Base-by-base conservation (phyloP, 2,113 vertebrate genomes). In the Lampris megalopsis region DNA sequence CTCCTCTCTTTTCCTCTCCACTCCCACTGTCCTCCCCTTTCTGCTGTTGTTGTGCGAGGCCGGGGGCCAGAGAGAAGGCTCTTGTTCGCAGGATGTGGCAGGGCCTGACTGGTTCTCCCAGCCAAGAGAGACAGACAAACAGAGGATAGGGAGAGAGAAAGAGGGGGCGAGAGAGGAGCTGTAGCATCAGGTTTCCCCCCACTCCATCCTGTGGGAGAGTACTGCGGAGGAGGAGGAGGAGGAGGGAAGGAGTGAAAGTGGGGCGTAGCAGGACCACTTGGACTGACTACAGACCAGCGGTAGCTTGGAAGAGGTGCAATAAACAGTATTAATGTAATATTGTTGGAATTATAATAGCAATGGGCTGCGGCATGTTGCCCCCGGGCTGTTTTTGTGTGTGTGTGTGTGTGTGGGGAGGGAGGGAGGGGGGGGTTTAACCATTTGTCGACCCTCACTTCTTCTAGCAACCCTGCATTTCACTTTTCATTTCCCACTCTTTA, bases 71-170 rank as follows among this genome's bases (percentile, higher is more conserved):
- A 43, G 68, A 58, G 71, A 37, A 68, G 78, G 80, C 76, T 75
- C 76, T 78, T 60, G 67, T 83, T 87, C 70, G 80, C 81, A 71
- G 75, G 74, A 78, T 90, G 82, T 66, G 67, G 79, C 57, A 54
- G 67, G 79, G 71, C 57, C 79, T 83, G 68, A 83, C 77, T 80
- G 80, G 80, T 62, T 85, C 77, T 66, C 68, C 58, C 73, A 73
- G 76, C 73, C 73, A 80, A 63, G 38, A 59, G 59, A 41, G 37
- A 8, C 3, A 35, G 56, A 45, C 43, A 45, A 5, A 45, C 4
- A 45, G 4, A 45, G 43, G 4, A 7, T 5, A 40, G 58, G 66
- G 63, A 47, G 75, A 67, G 45, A 68, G 59, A n/a, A 4, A 53
- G 48, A 45, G 53, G 45, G 13, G 5, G 45, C 60, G 59, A n/a